Conservation (phyloP, 2,113 vertebrate species). For the Rhabdomys dilectus region DNA sequence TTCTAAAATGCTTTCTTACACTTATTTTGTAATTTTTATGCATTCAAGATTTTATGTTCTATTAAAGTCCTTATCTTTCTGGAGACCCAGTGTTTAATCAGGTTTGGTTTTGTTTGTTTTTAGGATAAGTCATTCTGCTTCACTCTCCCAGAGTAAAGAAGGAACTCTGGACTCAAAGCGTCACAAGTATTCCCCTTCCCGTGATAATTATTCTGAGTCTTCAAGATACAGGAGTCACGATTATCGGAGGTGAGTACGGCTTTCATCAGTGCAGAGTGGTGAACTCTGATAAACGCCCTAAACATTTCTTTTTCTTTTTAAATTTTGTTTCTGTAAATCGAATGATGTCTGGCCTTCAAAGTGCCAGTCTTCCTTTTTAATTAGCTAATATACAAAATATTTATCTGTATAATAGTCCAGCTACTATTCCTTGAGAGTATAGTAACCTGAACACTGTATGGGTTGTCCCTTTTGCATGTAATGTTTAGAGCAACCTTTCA, state of each 20-base stretch:
- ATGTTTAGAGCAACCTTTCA: constrained; percentile 9
- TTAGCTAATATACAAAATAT: constrained; percentile 2
- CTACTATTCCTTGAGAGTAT: constrained; percentile 31
- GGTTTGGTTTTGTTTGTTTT: constrained; percentile 59
- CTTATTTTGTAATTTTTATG: constrained; percentile 21
- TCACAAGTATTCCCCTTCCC: constrained; percentile 83
- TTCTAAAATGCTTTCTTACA: constrained; percentile 34
- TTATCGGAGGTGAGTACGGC: constrained; percentile 88
- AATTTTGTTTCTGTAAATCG: constrained; percentile 47
- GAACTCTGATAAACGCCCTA: constrained; percentile 38
- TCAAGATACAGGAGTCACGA: constrained; percentile 89
- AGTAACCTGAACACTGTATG: not conserved
- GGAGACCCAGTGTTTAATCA: constrained; percentile 56
- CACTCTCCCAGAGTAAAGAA: constrained; percentile 81
- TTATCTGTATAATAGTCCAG: not conserved
- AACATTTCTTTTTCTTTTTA: constrained; percentile 9
- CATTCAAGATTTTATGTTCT: constrained; percentile 50
- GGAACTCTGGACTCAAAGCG: constrained; percentile 82
- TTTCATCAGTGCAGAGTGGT: not conserved
- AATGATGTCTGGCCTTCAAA: not conserved
- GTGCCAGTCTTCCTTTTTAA: constrained; percentile 40
- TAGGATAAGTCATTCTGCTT: constrained; percentile 87
- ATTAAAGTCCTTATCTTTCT: constrained; percentile 55
- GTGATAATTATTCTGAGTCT: constrained; percentile 90
- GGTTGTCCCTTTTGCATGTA: constrained; percentile 28